These are phyloP conservation scores for Lasioglossum vierecki DNA, from an alignment of 2,888 invertebrate species.

Conservation along the genomic window DNA sequence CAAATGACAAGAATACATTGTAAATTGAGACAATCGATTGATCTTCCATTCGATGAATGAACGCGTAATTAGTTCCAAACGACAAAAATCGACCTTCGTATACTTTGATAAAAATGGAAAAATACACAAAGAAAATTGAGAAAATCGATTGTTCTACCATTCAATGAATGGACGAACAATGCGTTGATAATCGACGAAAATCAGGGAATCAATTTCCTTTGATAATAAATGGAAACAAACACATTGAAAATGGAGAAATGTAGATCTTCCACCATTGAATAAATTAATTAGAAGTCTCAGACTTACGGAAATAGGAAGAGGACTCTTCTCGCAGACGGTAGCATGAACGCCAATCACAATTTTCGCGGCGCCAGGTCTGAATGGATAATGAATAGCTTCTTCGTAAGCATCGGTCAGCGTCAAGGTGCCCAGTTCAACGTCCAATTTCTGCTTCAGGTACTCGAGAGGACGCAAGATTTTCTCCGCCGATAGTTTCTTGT, in stretches of 20 bases:
- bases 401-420: slow-evolving; percentile 86
- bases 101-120: too few relatives aligned
- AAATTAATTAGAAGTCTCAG: background rate
- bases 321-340: slow-evolving; percentile 86
- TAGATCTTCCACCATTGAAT: background rate
- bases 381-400: slow-evolving; percentile 88
- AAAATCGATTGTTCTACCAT: too few relatives aligned
- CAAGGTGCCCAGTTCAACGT: slow-evolving; percentile 85
- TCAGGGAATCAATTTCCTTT: too few relatives aligned
- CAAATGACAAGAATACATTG: too few relatives aligned
- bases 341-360: slow-evolving; percentile 89
- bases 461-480: background rate
- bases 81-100: too few relatives aligned
- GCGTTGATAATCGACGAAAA: too few relatives aligned
- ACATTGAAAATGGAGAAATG: too few relatives aligned
- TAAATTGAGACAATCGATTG: too few relatives aligned
- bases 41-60: background rate
- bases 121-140: too few relatives aligned
- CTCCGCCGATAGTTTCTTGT: slow-evolving; percentile 68
- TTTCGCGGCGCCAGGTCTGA: slow-evolving; percentile 91
- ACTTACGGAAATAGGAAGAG: slow-evolving; percentile 85
- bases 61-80: too few relatives aligned
- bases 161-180: too few relatives aligned
- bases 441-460: slow-evolving; percentile 81
- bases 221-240: too few relatives aligned